These are phyloP conservation scores for Netelia virgata DNA, from an alignment of 2,888 invertebrate species.

Conservation along the genomic window DNA sequence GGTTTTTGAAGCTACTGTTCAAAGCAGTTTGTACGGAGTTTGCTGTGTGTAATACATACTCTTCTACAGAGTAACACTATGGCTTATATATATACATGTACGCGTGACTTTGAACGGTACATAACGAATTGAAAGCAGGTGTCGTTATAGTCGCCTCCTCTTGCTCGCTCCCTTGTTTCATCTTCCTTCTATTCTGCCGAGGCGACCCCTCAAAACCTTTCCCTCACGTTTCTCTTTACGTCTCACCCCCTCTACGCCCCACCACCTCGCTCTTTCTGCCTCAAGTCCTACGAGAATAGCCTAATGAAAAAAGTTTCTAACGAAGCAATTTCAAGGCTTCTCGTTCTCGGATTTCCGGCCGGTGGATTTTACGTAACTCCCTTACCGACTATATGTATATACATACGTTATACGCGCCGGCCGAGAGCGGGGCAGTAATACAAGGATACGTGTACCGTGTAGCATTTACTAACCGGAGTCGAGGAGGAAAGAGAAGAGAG, in stretches of 20 bases:
- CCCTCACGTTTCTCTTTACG: constrained; percentile 43
- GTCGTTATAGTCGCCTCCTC: constrained; percentile 63
- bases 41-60: constrained; percentile 56
- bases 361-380: constrained; percentile 63
- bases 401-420: constrained; percentile 20
- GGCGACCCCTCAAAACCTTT: constrained; percentile 44
- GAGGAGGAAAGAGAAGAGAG: not conserved
- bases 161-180: constrained; percentile 52
- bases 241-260: constrained; percentile 1
- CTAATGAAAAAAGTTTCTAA: constrained; percentile 71
- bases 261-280: not conserved
- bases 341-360: constrained; percentile 69
- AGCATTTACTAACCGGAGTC: not conserved
- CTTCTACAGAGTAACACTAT: constrained; percentile 29
- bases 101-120: constrained; percentile 56
- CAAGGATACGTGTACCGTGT: not conserved
- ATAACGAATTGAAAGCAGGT: constrained; percentile 70
- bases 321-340: constrained; percentile 70
- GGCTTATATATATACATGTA: constrained; percentile 22
- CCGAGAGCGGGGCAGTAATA: not conserved
- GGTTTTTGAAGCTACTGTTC: constrained; percentile 61
- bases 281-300: constrained; percentile 65
- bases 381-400: constrained; percentile 30
- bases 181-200: constrained; percentile 27
- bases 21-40: constrained; percentile 61